Conservation (phyloP, 2,888 invertebrate genomes). For the Habroteleia sp. region DNA sequence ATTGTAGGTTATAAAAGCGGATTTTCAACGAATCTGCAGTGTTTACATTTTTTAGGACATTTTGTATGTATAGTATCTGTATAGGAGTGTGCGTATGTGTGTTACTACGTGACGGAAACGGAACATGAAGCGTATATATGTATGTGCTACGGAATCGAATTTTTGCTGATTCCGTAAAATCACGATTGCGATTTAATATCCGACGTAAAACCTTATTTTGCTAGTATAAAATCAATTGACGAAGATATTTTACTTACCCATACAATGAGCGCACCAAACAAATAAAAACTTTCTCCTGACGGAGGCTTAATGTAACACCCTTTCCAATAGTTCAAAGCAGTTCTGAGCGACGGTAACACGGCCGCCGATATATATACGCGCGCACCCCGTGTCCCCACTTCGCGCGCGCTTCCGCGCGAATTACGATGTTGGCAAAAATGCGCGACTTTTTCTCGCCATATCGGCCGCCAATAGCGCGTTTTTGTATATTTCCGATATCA, state of each 20-base stretch:
- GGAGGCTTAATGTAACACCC: constrained; percentile 67
- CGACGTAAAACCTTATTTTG: too few relatives aligned
- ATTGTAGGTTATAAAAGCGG: too few relatives aligned
- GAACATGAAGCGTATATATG: constrained; percentile 1
- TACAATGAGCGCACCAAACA: constrained; percentile 81
- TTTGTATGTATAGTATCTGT: constrained; percentile 13
- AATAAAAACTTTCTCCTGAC: constrained; percentile 77
- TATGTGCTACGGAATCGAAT: neutral
- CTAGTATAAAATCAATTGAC: too few relatives aligned
- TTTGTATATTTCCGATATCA: too few relatives aligned
- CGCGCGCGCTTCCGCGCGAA: constrained; percentile 37
- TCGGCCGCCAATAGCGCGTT: too few relatives aligned
- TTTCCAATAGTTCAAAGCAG: constrained; percentile 76
- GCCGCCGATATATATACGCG: constrained; percentile 73
- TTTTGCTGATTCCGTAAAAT: neutral
- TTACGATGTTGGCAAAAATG: constrained; percentile 45
- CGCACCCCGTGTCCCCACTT: constrained; percentile 18
- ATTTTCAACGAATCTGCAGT: constrained; percentile 28
- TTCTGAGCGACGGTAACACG: constrained; percentile 73
- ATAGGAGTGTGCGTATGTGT: neutral
- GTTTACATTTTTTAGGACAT: constrained; percentile 56
- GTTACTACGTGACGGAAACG: too few relatives aligned
- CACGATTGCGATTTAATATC: too few relatives aligned
- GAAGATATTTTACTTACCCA: constrained; percentile 73
- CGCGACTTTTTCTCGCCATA: constrained; percentile 30